Evolutionary conservation across 2,888 invertebrate species (phyloP).

Genomic region (Prosapia bicincta): DNA sequence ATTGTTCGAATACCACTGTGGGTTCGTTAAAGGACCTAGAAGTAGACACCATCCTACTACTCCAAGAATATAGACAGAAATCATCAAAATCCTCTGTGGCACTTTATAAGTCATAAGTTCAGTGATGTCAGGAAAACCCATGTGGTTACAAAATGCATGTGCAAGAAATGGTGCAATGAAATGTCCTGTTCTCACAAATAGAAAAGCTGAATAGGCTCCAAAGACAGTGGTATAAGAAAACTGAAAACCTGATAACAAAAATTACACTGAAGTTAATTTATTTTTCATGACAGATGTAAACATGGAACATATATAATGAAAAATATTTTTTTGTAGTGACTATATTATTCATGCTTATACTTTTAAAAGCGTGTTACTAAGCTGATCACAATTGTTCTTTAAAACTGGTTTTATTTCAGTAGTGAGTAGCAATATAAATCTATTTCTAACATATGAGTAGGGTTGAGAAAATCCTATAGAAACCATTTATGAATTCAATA

Average conservation of each 20-base stretch:
- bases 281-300: too few relatives aligned
- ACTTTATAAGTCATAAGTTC: constrained; percentile 61
- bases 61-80: constrained; percentile 69
- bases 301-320: too few relatives aligned
- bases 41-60: constrained; percentile 73
- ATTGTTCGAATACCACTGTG: constrained; percentile 51
- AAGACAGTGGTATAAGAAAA: constrained; percentile 88
- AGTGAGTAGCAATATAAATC: too few relatives aligned
- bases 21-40: constrained; percentile 72
- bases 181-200: constrained; percentile 87
- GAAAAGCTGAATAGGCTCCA: constrained; percentile 90
- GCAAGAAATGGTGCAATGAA: constrained; percentile 82
- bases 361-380: too few relatives aligned
- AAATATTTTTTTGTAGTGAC: too few relatives aligned
- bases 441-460: too few relatives aligned
- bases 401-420: too few relatives aligned
- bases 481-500: too few relatives aligned
- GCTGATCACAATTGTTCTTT: too few relatives aligned
- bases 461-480: too few relatives aligned
- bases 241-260: constrained; percentile 64
- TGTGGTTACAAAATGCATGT: constrained; percentile 94
- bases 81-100: constrained; percentile 59
- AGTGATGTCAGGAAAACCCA: constrained; percentile 89
- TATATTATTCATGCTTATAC: too few relatives aligned
- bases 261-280: too few relatives aligned